Evolutionary conservation across 1,140 invertebrate species (phyloP), one percentile per base, ranked within the genome.

Genomic region (Listronotus bonariensis): DNA sequence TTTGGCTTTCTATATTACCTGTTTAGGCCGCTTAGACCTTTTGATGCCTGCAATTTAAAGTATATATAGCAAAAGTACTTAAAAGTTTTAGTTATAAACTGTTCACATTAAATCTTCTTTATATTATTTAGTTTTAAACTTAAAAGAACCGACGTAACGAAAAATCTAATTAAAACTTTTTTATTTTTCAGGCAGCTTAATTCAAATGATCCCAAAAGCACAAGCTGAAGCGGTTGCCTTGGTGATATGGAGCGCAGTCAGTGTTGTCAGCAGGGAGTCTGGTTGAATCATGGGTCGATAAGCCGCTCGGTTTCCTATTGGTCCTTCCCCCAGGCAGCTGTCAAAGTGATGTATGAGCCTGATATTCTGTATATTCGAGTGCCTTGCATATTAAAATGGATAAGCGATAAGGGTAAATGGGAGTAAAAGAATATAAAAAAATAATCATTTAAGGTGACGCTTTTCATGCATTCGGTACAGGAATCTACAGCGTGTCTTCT

Each of bases 251-350:
- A 12, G 34, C 34, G 11, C 11, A 36, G 34, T 36, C 34, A 36
- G 34, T 36, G 34, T 36, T 72, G 56, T 60, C 56, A 45, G 36
- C 61, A 38, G 20, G 18, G 36, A 40, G 59, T 38, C 42, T 59
- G 34, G 34, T n/a, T 48, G 52, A 46, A 34, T 53, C 59, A 53
- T 55, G 62, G 71, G 71, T 72, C 71, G 67, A 72, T 72, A 72
- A 18, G 15, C 34, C 53, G 48, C 43, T 65, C 42, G 34, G 36
- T 56, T 52, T 46, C 65, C 63, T 63, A 73, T 72, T 72, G 70
- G 70, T 70, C 58, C 69, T 51, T 52, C 63, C 59, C 46, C n/a
- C 14, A 49, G 52, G 60, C 56, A 46, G 54, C 69, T 68, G 69
- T 71, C 62, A 73, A 38, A 55, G 52, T 51, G 61, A 59, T 58